Evolutionary conservation across 2,797 vertebrate genomes (phyloP), one percentile per base, ranked within the genome.

Genomic region (Prionace glauca): DNA sequence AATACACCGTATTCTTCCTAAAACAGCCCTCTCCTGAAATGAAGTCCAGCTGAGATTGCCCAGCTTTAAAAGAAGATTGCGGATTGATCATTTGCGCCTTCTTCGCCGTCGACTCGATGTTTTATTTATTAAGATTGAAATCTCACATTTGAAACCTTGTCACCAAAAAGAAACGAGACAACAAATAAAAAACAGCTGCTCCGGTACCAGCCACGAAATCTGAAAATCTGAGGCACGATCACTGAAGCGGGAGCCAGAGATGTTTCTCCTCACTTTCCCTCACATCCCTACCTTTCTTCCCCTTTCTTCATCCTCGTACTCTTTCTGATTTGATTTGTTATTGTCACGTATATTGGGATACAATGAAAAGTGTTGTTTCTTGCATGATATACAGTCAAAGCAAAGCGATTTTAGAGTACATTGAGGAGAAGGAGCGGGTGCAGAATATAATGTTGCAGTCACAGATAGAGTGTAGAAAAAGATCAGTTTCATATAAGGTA

Each of bases 1-100:
- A 77, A 77, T 4, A 60, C 93, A 45, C 93, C 93, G 93, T 95
- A 95, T 95, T 95, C 45, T 69, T 9, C 71, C 93, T 95, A 95
- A 95, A 95, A 95, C 26, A 56, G 26, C 93, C 69, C 32, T 65
- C 72, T n/a, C 67, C 10, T 1, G 26, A 36, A 95, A 95, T 95
- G 7, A 74, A 69, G 32, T 69, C 93, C 26, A 16, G 45, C 1
- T 0, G 32, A n/a, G 12, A 67, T 36, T 45, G 32, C 29, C 86
- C 12, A n/a, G 62, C 90, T 8, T 14, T 3, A n/a, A 50, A 50
- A 22, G 79, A 50, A 22, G 79, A 32, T 26, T 8, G 32, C 11
- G 14, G 32, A n/a, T 41, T 81, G 0, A 45, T 22, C 45, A 45
- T 41, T 86, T 50, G 81, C n/a, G 32, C n/a, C 9, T n/a, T n/a